Percentiles rank a stretch among this genome's conserved stretches.
Evolutionary conservation across 2,888 invertebrate species (phyloP).

Genomic region (Calliopum simillimum): DNA sequence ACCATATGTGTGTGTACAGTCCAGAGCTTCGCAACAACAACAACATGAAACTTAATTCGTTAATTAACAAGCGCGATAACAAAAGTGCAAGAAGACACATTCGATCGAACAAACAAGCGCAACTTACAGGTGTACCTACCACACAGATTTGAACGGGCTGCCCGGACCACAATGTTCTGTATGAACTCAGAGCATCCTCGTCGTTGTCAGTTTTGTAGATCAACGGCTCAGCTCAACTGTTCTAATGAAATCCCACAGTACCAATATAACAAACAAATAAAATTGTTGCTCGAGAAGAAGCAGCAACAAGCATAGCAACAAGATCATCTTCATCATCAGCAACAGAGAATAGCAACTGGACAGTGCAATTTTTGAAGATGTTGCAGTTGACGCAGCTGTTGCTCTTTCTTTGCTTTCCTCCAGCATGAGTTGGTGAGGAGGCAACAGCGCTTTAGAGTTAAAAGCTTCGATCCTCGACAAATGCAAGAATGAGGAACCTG

Average conservation of each 20-base stretch:
- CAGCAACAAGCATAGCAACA: conserved; percentile 14
- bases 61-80: conserved; percentile 55
- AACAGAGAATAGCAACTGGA: not conserved
- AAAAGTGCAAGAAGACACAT: conserved; percentile 22
- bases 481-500: conserved; percentile 29
- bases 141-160: not conserved
- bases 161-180: too few species aligned
- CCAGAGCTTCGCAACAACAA: conserved; percentile 4
- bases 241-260: too few species aligned
- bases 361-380: not conserved
- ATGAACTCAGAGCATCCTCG: not conserved
- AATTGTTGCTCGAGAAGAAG: conserved; percentile 22
- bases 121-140: conserved; percentile 22
- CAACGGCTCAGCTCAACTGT: not conserved
- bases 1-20: not conserved
- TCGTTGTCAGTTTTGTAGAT: conserved; percentile 1
- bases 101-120: not conserved
- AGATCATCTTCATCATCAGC: conserved; percentile 5
- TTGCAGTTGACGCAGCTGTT: not conserved
- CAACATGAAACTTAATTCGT: conserved; percentile 46
- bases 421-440: not conserved
- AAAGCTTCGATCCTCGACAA: not conserved
- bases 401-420: not conserved
- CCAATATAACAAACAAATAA: conserved; percentile 13
- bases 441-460: not conserved